Conservation (phyloP, 2,797 vertebrate species). For the Dendrocincla fuliginosa region DNA sequence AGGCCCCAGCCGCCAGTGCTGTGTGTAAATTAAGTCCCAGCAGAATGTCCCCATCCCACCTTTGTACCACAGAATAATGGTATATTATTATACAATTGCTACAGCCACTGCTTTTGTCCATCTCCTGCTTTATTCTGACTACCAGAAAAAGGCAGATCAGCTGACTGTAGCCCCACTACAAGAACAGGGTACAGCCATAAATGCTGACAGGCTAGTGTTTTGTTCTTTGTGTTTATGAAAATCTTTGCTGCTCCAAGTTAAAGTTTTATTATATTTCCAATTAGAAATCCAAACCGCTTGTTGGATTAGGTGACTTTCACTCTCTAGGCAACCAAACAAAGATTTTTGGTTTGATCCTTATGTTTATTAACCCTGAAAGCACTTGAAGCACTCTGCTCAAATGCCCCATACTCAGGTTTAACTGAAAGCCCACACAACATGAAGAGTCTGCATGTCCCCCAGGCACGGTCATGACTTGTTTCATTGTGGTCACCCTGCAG, state of each 20-base stretch:
- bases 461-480: not conserved
- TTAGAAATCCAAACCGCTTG: not conserved
- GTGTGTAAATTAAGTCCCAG: not conserved
- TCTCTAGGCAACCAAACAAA: not conserved
- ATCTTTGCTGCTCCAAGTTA: not conserved
- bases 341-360: not conserved
- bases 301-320: not conserved
- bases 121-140: not conserved
- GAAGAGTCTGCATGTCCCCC: not conserved
- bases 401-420: not conserved
- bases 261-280: not conserved
- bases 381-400: not conserved
- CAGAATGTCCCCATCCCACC: not conserved
- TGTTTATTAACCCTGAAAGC: not conserved
- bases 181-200: not conserved
- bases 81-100: not conserved
- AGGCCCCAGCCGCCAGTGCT: not conserved
- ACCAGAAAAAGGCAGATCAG: not conserved
- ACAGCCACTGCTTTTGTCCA: not conserved
- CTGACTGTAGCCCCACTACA: not conserved
- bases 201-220: not conserved
- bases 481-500: not conserved
- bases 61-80: not conserved
- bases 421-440: not conserved
- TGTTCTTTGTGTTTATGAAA: not conserved